Percentiles rank a stretch among this genome's conserved stretches.
phyloP scores from a whole-genome alignment of 2,113 vertebrate genomes.

The Pontoporia blainvillei region DNA sequence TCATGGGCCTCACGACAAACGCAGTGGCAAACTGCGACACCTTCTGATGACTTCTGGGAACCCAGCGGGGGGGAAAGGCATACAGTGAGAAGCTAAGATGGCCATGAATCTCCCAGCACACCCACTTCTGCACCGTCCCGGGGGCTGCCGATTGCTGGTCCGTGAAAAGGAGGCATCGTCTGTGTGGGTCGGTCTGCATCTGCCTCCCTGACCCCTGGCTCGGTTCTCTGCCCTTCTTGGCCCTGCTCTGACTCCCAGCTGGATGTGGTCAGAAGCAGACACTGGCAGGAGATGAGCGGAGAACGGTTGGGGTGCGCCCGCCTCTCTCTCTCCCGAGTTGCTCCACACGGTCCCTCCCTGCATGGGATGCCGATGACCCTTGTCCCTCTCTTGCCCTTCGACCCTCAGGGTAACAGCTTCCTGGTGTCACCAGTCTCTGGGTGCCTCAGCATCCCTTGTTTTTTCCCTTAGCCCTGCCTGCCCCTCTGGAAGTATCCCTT shows the following conservation, averaged over 20 bases:
- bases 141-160: too few relatives aligned
- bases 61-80: not conserved
- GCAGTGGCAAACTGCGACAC: not conserved
- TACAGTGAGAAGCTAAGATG: not conserved
- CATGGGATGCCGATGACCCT: too few relatives aligned
- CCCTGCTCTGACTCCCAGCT: not conserved
- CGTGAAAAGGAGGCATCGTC: not conserved
- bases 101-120: not conserved
- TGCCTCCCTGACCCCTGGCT: too few relatives aligned
- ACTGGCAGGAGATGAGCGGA: not conserved
- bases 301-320: rapidly evolving
- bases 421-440: not conserved
- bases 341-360: not conserved
- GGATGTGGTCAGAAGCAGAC: not conserved
- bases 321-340: not conserved
- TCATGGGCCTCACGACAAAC: not conserved
- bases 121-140: not conserved
- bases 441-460: too few relatives aligned
- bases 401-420: not conserved
- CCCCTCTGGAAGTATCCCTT: not conserved
- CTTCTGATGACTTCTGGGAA: not conserved
- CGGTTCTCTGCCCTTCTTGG: not conserved
- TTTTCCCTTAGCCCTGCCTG: not conserved
- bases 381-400: too few relatives aligned
- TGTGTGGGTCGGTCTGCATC: not conserved